A percentile compares a stretch with the other conserved stretches of the same genome.
phyloP scores from a whole-genome alignment of 2,113 vertebrate genomes.

The Nycticorax nycticorax region DNA sequence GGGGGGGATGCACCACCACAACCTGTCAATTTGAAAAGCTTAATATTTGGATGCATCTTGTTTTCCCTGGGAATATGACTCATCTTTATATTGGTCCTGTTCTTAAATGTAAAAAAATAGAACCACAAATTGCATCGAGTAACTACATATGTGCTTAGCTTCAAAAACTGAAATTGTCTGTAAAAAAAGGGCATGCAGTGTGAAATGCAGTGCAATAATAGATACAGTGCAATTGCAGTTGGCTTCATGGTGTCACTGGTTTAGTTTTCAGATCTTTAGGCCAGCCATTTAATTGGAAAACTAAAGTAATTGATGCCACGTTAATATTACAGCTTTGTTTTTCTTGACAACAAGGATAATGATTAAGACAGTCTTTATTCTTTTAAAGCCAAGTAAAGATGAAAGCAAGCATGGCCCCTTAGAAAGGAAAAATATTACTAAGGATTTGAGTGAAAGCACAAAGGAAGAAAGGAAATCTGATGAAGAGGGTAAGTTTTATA shows the following conservation, averaged over 20 bases:
- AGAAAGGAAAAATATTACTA: slow-evolving; percentile 3
- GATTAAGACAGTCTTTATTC: neutral
- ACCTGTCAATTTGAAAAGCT: neutral
- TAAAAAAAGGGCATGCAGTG: neutral
- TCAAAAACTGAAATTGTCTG: neutral
- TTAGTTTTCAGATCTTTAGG: neutral
- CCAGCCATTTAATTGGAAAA: neutral
- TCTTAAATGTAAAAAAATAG: neutral
- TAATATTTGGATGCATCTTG: neutral
- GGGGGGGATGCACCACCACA: too few species aligned
- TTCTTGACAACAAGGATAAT: neutral
- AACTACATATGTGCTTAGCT: neutral
- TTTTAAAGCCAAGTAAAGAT: slow-evolving; percentile 52
- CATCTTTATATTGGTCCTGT: neutral
- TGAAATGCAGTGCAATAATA: neutral
- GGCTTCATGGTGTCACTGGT: neutral
- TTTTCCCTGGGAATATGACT: neutral
- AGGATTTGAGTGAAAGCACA: slow-evolving; percentile 5
- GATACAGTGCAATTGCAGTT: neutral
- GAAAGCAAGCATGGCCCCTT: neutral
- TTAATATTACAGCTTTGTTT: neutral
- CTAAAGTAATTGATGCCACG: neutral
- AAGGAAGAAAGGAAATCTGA: neutral
- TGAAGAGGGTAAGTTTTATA: slow-evolving; percentile 36
- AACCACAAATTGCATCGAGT: neutral